These are phyloP conservation scores for Piaya cayana DNA, from an alignment of 2,113 vertebrate species.

Conservation along the genomic window DNA sequence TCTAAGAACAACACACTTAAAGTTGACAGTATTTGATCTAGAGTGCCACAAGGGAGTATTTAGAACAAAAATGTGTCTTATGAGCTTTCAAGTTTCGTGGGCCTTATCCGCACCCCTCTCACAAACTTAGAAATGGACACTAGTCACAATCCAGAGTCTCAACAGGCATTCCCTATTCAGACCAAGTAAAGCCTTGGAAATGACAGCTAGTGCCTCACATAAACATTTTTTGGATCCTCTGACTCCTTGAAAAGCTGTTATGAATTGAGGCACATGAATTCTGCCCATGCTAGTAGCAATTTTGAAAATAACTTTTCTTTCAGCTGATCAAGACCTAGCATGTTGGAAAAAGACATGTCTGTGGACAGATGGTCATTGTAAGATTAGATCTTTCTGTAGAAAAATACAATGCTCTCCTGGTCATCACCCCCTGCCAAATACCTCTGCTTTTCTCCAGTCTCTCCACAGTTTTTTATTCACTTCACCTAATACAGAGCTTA, in stretches of 20 bases:
- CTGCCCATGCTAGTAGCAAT: neutral
- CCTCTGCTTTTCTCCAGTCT: neutral
- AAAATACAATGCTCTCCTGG: neutral
- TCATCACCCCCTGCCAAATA: neutral
- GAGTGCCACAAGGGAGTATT: neutral
- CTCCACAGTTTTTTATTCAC: neutral
- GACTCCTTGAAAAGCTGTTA: neutral
- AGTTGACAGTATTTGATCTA: neutral
- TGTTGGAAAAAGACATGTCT: neutral
- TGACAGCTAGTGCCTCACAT: neutral
- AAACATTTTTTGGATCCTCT: neutral
- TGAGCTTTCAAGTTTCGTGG: neutral
- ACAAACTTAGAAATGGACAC: neutral
- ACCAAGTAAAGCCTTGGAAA: neutral
- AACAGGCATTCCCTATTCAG: neutral
- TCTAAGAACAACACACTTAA: neutral
- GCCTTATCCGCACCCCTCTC: neutral
- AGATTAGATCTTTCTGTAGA: neutral
- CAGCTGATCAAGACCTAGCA: neutral
- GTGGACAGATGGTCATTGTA: neutral
- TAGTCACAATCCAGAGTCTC: neutral
- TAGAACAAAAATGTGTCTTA: neutral
- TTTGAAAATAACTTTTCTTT: neutral
- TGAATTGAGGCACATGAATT: neutral
- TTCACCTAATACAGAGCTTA: accelerated